Percentiles rank a stretch among this genome's conserved stretches.
Evolutionary conservation across 2,113 vertebrate species (phyloP).

Genomic region (Leptosomus discolor): DNA sequence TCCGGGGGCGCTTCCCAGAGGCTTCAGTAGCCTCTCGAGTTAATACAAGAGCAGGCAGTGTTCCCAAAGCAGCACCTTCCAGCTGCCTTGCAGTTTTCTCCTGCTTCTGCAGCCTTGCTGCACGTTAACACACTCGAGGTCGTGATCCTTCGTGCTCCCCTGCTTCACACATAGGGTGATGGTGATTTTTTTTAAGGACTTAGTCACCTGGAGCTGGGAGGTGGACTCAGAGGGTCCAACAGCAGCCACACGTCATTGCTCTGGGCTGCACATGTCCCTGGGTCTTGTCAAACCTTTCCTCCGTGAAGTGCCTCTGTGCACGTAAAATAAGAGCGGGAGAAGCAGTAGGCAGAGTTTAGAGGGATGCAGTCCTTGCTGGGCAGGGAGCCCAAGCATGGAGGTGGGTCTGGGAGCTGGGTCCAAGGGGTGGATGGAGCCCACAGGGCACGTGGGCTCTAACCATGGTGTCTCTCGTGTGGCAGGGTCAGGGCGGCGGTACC

Average conservation of each 20-base stretch:
- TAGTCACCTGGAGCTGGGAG: neutral
- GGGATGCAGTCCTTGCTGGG: neutral
- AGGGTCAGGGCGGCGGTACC: constrained; percentile 87
- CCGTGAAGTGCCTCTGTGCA: neutral
- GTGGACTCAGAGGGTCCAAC: neutral
- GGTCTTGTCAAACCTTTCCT: neutral
- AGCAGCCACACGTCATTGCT: neutral
- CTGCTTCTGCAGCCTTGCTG: neutral
- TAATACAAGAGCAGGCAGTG: neutral
- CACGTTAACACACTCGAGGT: fast-evolving
- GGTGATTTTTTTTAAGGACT: neutral
- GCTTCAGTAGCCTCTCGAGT: neutral
- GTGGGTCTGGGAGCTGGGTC: neutral
- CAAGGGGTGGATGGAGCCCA: neutral
- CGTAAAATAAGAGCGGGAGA: neutral
- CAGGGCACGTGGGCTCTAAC: fast-evolving
- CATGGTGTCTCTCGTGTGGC: neutral
- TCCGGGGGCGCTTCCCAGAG: neutral
- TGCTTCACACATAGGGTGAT: fast-evolving
- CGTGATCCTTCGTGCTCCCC: neutral
- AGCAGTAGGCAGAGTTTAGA: neutral
- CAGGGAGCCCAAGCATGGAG: neutral
- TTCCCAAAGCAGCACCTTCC: neutral
- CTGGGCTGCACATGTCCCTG: neutral
- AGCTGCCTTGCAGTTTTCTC: neutral